Evolutionary conservation across 2,888 invertebrate genomes (phyloP), one percentile per base, ranked within the genome.

Genomic region (Drosophila hamatofila): DNA sequence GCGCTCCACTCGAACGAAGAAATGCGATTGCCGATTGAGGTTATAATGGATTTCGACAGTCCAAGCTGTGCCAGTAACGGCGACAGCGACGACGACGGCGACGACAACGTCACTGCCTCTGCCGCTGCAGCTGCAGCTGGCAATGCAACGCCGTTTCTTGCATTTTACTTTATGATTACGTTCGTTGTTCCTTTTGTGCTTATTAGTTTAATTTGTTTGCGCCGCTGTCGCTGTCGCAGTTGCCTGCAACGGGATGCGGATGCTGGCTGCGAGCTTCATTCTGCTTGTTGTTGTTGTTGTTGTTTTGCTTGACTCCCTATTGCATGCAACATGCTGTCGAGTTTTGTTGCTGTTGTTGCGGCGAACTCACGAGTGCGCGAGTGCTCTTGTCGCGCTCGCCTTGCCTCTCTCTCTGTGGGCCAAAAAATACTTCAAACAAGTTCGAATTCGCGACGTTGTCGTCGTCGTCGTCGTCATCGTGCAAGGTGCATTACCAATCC

Each of bases 11-110:
- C 88, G 90, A 89, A 88, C 85, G 87, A 88, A 90, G 79, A 89
- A 91, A 82, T 86, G 83, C 89, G 83, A 91, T 85, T 85, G 85
- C 87, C 83, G 88, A 86, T 91, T 91, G 91, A 90, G 86, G 80
- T 78, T 89, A 90, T 90, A 91, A 88, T 91, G 90, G 91, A 85
- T 88, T 91, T 89, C 88, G 90, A 89, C 90, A 90, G 91, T 89
- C 89, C 75, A 89, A 83, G 81, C 68, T 76, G 76, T 60, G 75
- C 72, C 72, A 73, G 68, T 72, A 55, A 59, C 72, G 70, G 63
- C 63, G 62, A 59, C 72, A 68, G 63, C 63, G 62, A 49, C 30
- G 11, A 2, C 30, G 30, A 37, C 68, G 37, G 52, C 63, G 69
- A 35, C 62, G 55, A 35, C 69, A 66, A 33, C n/a, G 72, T 63